Conservation (phyloP, 2,888 invertebrate species). For the Apodemia hepburni region DNA sequence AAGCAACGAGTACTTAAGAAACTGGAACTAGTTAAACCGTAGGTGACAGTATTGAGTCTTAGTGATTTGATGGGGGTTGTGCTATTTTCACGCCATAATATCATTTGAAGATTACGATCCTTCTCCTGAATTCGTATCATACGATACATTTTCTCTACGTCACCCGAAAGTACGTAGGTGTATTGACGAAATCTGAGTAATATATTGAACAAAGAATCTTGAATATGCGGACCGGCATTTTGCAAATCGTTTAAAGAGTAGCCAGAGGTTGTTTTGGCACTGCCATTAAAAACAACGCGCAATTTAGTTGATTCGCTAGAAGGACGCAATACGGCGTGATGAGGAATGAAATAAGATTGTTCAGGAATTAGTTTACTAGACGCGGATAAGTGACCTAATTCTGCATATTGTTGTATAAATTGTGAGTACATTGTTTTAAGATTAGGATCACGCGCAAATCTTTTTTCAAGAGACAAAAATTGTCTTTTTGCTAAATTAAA, state of each 20-base stretch:
- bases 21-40: too few species aligned
- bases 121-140: too few species aligned
- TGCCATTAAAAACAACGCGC: constrained; percentile 15
- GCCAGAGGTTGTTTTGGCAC: constrained; percentile 13
- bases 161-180: neutral
- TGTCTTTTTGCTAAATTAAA: too few species aligned
- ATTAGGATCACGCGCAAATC: too few species aligned
- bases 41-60: too few species aligned
- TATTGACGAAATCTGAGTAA: neutral
- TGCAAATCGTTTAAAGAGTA: constrained; percentile 16
- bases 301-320: constrained; percentile 16
- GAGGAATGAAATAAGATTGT: constrained; percentile 5
- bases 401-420: too few species aligned
- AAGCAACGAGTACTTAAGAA: too few species aligned
- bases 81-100: too few species aligned
- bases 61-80: too few species aligned
- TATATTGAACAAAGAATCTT: constrained; percentile 2
- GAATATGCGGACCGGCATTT: constrained; percentile 6
- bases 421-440: too few species aligned
- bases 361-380: neutral
- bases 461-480: too few species aligned
- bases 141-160: neutral
- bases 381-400: neutral
- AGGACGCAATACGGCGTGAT: constrained; percentile 10
- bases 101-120: too few species aligned